Evolutionary conservation across 2,797 vertebrate species (phyloP).

Genomic region (Xiphorhynchus erythropygius): DNA sequence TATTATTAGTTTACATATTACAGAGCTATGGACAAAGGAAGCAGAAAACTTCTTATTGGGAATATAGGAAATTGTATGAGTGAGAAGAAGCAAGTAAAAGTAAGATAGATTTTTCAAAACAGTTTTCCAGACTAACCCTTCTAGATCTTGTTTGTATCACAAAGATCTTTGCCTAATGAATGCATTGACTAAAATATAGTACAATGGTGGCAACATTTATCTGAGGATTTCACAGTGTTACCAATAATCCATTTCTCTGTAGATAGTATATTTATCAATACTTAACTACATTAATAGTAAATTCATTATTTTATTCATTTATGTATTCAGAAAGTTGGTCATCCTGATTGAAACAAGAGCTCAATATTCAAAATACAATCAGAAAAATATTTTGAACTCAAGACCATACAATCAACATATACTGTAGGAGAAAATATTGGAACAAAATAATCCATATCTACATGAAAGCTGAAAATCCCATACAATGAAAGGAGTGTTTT

Average conservation of each 20-base stretch:
- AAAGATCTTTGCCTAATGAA: background rate
- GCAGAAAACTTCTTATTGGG: background rate
- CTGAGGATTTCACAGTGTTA: background rate
- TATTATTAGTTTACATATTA: background rate
- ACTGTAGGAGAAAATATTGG: background rate
- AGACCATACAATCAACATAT: background rate
- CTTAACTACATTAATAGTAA: background rate
- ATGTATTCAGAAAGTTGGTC: background rate
- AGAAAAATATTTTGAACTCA: background rate
- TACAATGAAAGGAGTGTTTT: background rate
- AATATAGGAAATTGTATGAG: background rate
- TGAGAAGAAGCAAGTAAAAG: background rate
- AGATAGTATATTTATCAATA: background rate
- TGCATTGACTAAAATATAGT: background rate
- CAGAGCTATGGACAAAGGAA: background rate
- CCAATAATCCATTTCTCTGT: background rate
- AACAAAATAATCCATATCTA: background rate
- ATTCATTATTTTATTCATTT: background rate
- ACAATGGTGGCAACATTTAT: background rate
- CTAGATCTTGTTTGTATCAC: background rate
- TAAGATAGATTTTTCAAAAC: background rate
- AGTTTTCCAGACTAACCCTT: background rate
- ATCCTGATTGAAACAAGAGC: background rate
- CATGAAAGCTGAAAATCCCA: background rate
- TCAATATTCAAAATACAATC: background rate